Conservation (phyloP, 2,797 vertebrate genomes). For the Pangasius larnaudii region DNA sequence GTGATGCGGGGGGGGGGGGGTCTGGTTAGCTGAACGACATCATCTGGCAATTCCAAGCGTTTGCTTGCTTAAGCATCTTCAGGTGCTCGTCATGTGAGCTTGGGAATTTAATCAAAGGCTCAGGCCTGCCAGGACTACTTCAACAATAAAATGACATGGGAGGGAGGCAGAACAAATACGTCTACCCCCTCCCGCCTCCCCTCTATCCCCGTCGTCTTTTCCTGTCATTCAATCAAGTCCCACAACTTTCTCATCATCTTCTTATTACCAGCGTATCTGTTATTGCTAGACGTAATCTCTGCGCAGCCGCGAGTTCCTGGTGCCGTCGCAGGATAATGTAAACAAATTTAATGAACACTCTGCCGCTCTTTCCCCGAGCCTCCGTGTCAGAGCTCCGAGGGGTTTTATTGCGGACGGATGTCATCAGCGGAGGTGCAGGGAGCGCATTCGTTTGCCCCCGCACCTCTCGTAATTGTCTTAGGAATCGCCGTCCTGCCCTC, state of each 20-base stretch:
- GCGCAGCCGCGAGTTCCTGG: slow-evolving; percentile 3
- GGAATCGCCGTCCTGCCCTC: slow-evolving; percentile 19
- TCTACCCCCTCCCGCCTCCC: too few relatives aligned
- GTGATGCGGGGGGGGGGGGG: not conserved
- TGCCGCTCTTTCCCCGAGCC: slow-evolving; percentile 12
- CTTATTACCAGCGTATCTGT: slow-evolving; percentile 48
- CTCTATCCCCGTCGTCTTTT: not conserved
- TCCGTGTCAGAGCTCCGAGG: slow-evolving; percentile 27
- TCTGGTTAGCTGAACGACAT: not conserved
- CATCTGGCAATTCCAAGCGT: not conserved
- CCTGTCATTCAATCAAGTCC: slow-evolving; percentile 41
- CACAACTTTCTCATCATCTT: slow-evolving; percentile 57
- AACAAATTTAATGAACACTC: slow-evolving; percentile 52
- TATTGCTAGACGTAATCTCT: slow-evolving; percentile 42
- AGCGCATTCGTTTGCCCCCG: not conserved
- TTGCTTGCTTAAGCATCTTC: slow-evolving; percentile 26
- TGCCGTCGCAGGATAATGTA: slow-evolving; percentile 46
- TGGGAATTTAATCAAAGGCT: slow-evolving; percentile 40
- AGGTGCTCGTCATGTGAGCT: slow-evolving; percentile 51
- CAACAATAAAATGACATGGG: slow-evolving; percentile 33
- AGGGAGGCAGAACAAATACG: slow-evolving; percentile 26
- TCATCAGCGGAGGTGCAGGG: slow-evolving; percentile 37
- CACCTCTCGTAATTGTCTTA: slow-evolving; percentile 34
- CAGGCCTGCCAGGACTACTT: slow-evolving; percentile 46
- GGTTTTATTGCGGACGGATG: slow-evolving; percentile 44